Evolutionary conservation across 2,888 invertebrate genomes (phyloP), one percentile per base, ranked within the genome.

Genomic region (Leptopilina syphax): DNA sequence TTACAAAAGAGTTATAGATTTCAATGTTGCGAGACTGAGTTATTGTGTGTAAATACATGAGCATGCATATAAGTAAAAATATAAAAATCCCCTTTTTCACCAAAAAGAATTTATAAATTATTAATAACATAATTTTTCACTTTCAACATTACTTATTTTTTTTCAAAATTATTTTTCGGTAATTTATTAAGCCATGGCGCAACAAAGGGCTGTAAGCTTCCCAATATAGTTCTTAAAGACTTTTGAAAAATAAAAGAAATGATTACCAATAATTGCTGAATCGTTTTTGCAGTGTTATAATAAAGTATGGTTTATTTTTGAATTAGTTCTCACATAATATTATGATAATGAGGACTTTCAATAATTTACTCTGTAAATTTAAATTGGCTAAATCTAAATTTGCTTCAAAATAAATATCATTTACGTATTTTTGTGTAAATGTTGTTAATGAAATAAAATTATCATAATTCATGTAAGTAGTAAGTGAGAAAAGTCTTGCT

Each of bases 51-150:
- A 13, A 3, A 54, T 1, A 70, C 3, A 57, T 34, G 50, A 54
- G 70, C 70, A 73, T 73, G 70, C 34, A 73, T 57, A 13, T 54
- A 34, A 34, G 27, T 73, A 12, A 54, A 70, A 73, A 27, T n/a
- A 50, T 1, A 54, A 73, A 1, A 34, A 57, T 34, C 27, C 3
- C 18, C 18, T 8, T 63, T 57, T 54, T 57, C 12, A 34, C 27
- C 9, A 8, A 24, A 3, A 8, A 63, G 2, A 63, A 6, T 60
- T 60, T 9, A 63, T 24, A 24, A 24, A 7, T n/a, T 18, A 60
- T n/a, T n/a, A 60, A 41, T 41, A 41, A 41, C 0, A 5, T 41
- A 6, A 5, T 41, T 18, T 60, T 60, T 60, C 24, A 60, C 18
- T 60, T 18, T 13, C 3, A 13, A 18, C 18, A 60, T 7, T n/a